Evolutionary conservation across 2,797 vertebrate genomes (phyloP).

Genomic region (Rhyacichthys aspro): DNA sequence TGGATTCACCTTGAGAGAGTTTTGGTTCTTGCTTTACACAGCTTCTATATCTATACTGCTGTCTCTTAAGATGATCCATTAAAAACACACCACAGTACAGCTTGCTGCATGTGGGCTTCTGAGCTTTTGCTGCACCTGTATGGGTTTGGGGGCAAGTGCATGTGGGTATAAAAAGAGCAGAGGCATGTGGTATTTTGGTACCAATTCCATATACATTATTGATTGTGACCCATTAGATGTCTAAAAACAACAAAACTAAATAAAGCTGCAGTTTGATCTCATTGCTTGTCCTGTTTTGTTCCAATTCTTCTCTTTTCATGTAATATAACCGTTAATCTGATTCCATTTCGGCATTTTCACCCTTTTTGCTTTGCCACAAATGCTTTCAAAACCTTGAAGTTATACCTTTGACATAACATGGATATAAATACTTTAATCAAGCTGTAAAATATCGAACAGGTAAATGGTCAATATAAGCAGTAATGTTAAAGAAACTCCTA

Average conservation of each 20-base stretch:
- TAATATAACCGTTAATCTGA: neutral
- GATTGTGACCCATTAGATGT: constrained; percentile 7
- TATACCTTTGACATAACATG: neutral
- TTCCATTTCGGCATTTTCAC: too few relatives aligned
- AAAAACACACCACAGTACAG: neutral
- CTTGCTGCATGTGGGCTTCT: constrained; percentile 7
- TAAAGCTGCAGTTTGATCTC: constrained; percentile 2
- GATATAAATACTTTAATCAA: constrained; percentile 8
- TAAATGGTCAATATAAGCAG: neutral
- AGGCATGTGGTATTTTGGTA: constrained; percentile 1
- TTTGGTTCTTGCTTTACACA: constrained; percentile 53
- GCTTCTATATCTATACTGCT: constrained; percentile 23
- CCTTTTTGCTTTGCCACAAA: neutral
- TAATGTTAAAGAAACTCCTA: neutral
- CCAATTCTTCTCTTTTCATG: neutral
- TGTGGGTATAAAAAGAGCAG: neutral
- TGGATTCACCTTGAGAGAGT: constrained; percentile 71
- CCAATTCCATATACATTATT: constrained; percentile 17
- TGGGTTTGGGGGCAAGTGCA: neutral
- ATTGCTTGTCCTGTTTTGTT: neutral
- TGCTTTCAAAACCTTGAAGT: neutral
- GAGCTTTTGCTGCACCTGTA: constrained; percentile 1
- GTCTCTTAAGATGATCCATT: constrained; percentile 22
- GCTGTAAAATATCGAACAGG: constrained; percentile 3
- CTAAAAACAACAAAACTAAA: constrained; percentile 10